Evolutionary conservation across 2,888 invertebrate species (phyloP).

Genomic region (Hyposoter dolosus): DNA sequence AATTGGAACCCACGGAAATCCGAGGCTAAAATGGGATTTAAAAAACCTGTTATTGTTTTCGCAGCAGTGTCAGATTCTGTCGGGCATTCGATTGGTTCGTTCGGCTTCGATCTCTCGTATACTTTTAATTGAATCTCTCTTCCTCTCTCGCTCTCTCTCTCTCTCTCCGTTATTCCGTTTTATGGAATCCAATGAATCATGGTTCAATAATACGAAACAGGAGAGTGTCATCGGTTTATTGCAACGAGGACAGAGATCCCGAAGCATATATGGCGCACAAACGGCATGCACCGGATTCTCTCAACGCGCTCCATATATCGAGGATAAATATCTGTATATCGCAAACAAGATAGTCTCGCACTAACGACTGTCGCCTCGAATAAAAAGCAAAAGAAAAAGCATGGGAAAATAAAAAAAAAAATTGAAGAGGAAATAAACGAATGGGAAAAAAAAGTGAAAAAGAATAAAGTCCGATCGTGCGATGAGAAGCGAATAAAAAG

Average conservation of each 20-base stretch:
- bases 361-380: constrained; percentile 69
- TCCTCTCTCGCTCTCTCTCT: not conserved
- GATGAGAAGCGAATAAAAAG: constrained; percentile 41
- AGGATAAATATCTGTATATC: constrained; percentile 15
- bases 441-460: not conserved
- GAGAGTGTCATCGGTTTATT: constrained; percentile 37
- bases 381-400: constrained; percentile 15
- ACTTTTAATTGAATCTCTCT: not conserved
- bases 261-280: constrained; percentile 34
- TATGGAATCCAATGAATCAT: constrained; percentile 32
- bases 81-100: not conserved
- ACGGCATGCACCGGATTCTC: constrained; percentile 54
- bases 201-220: constrained; percentile 37
- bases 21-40: not conserved
- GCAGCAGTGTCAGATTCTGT: not conserved
- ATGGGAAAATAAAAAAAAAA: not conserved
- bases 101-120: not conserved
- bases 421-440: not conserved
- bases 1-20: not conserved
- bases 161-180: constrained; percentile 15
- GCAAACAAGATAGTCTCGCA: constrained; percentile 46
- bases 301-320: constrained; percentile 4
- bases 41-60: not conserved
- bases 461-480: constrained; percentile 40
- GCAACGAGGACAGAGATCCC: not conserved